Percentiles rank a stretch among this genome's conserved stretches.
These are phyloP conservation scores for Condylostylus longicornis DNA, from an alignment of 1,140 invertebrate species.

Conservation along the genomic window DNA sequence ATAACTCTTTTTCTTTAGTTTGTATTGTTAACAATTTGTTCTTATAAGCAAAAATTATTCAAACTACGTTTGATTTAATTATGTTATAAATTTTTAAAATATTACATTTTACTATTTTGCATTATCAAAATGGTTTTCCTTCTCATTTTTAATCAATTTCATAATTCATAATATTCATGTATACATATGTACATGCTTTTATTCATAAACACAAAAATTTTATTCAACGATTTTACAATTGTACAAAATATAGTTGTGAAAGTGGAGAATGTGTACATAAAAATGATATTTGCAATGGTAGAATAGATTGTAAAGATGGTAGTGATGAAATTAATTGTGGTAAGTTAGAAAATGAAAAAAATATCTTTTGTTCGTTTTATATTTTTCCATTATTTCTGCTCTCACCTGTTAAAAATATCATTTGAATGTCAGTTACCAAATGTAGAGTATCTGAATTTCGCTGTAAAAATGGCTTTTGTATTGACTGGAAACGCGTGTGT, in stretches of 20 bases:
- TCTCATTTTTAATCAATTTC: neutral
- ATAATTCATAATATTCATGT: conserved; percentile 3
- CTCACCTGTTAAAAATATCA: too few relatives aligned
- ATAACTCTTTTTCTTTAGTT: too few relatives aligned
- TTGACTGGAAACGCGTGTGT: conserved; percentile 44
- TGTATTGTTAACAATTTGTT: too few relatives aligned
- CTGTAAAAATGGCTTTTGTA: conserved; percentile 38
- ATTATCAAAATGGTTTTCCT: too few relatives aligned
- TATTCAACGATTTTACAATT: too few relatives aligned
- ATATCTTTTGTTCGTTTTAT: neutral
- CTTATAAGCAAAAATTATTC: too few relatives aligned
- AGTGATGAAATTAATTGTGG: conserved; percentile 53
- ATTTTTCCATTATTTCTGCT: too few relatives aligned
- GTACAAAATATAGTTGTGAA: too few relatives aligned
- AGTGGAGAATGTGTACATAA: conserved; percentile 33
- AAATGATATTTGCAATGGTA: conserved; percentile 47
- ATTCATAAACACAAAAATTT: conserved; percentile 7
- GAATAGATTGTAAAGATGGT: conserved; percentile 50
- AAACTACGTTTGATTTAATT: too few relatives aligned
- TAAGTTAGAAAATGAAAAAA: conserved; percentile 16
- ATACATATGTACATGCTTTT: conserved; percentile 6
- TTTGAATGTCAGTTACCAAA: too few relatives aligned
- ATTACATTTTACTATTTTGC: too few relatives aligned
- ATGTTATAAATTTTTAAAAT: too few relatives aligned
- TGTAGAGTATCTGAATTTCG: conserved; percentile 36